Evolutionary conservation across 2,797 vertebrate species (phyloP).

Genomic region (Gobio occitaniae): DNA sequence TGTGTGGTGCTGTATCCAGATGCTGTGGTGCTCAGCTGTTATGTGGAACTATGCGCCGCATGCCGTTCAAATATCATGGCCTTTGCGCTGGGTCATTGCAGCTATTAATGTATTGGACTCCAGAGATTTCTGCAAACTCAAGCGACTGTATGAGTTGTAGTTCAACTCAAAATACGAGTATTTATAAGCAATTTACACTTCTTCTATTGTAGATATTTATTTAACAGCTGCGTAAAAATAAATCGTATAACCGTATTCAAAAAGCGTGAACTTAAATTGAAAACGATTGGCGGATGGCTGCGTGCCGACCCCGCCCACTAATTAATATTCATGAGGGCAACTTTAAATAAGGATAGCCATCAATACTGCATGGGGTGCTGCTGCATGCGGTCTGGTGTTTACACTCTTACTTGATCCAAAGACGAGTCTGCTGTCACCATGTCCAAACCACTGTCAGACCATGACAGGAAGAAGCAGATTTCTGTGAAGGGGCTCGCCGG

Average conservation of each 20-base stretch:
- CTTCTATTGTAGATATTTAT: neutral
- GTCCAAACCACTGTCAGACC: slow-evolving; percentile 90
- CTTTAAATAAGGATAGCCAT: slow-evolving; percentile 68
- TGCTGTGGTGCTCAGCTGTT: slow-evolving; percentile 48
- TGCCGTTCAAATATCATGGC: slow-evolving; percentile 85
- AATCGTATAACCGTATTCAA: no score
- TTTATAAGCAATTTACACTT: neutral
- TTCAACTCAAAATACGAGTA: neutral
- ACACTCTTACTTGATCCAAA: slow-evolving; percentile 61
- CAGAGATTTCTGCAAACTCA: slow-evolving; percentile 3
- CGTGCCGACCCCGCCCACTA: slow-evolving; percentile 63
- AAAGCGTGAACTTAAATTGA: neutral
- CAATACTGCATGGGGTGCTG: slow-evolving; percentile 50
- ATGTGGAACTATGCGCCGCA: slow-evolving; percentile 73
- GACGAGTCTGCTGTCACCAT: slow-evolving; percentile 71
- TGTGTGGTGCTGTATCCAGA: neutral
- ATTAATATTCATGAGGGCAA: slow-evolving; percentile 70
- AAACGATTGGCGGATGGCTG: neutral
- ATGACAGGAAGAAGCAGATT: slow-evolving; percentile 90
- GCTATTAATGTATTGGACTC: slow-evolving; percentile 79
- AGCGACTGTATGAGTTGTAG: neutral
- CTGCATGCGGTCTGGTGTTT: slow-evolving; percentile 59
- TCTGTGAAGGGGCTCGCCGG: slow-evolving; percentile 92
- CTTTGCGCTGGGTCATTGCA: slow-evolving; percentile 80
- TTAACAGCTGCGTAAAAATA: neutral